These are phyloP conservation scores for Siphamia tubifer DNA, from an alignment of 2,113 vertebrate genomes.

Conservation along the genomic window DNA sequence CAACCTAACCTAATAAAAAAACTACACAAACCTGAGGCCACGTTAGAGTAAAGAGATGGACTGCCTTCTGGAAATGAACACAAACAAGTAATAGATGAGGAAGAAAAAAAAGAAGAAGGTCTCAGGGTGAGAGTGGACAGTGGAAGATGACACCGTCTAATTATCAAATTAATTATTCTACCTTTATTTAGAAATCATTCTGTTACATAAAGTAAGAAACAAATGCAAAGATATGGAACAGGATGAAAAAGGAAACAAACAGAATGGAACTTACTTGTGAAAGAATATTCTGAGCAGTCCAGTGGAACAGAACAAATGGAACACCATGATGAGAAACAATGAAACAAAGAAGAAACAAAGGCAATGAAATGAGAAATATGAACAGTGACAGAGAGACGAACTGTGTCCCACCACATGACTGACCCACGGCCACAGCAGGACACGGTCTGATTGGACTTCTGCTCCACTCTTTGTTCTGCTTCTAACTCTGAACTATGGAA, in stretches of 20 bases:
- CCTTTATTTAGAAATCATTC: neutral
- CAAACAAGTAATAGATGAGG: constrained; percentile 11
- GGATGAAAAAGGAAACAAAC: neutral
- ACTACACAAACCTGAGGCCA: constrained; percentile 44
- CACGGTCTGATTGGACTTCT: neutral
- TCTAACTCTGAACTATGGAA: neutral
- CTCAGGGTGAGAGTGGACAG: neutral
- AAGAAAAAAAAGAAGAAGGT: neutral
- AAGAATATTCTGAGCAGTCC: constrained; percentile 88
- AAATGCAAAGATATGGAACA: neutral
- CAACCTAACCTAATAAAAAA: neutral
- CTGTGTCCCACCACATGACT: constrained; percentile 19
- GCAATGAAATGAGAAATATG: constrained; percentile 73
- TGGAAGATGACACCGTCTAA: neutral
- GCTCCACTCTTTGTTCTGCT: neutral
- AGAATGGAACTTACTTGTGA: constrained; percentile 94
- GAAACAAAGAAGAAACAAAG: constrained; percentile 72
- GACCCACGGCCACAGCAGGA: neutral
- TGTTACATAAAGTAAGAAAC: too few relatives aligned
- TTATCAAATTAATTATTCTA: neutral
- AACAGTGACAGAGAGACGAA: constrained; percentile 22
- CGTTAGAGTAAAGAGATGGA: constrained; percentile 31
- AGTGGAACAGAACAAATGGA: constrained; percentile 85
- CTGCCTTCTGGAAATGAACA: constrained; percentile 33
- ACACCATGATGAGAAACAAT: constrained; percentile 71